Conservation (phyloP, 2,113 vertebrate genomes). For the Clupea harengus region DNA sequence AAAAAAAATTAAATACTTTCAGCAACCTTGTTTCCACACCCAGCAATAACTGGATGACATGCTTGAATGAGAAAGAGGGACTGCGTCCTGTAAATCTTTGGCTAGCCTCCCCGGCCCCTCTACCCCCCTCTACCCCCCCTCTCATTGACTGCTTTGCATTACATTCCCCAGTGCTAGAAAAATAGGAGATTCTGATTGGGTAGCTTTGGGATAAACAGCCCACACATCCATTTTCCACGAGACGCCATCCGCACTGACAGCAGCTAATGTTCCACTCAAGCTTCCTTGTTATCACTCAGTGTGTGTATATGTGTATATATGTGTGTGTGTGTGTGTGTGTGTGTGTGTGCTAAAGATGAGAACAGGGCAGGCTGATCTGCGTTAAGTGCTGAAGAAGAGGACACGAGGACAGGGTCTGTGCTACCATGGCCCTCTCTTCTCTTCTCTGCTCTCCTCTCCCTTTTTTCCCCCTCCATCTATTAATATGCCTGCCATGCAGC, state of each 20-base stretch:
- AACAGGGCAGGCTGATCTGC: background rate
- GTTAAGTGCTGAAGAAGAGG: background rate
- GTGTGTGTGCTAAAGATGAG: background rate
- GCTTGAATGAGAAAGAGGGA: conserved; percentile 26
- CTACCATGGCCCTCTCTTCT: background rate
- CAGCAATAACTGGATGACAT: background rate
- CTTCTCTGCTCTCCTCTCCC: background rate
- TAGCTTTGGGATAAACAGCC: background rate
- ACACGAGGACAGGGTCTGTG: background rate
- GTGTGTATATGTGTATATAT: background rate
- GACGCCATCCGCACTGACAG: background rate
- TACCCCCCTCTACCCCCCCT: background rate
- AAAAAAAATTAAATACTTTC: background rate
- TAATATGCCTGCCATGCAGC: background rate
- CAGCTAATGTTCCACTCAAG: background rate
- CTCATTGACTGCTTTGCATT: conserved; percentile 28
- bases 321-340: background rate
- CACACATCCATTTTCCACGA: background rate
- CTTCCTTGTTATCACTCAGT: background rate
- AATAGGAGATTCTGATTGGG: background rate
- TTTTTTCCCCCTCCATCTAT: background rate
- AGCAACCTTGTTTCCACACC: background rate
- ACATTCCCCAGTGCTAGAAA: conserved; percentile 8
- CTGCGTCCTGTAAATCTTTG: conserved; percentile 54
- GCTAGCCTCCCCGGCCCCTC: background rate